These are phyloP conservation scores for Coregonus clupeaformis DNA, from an alignment of 2,113 vertebrate species.

Conservation along the genomic window DNA sequence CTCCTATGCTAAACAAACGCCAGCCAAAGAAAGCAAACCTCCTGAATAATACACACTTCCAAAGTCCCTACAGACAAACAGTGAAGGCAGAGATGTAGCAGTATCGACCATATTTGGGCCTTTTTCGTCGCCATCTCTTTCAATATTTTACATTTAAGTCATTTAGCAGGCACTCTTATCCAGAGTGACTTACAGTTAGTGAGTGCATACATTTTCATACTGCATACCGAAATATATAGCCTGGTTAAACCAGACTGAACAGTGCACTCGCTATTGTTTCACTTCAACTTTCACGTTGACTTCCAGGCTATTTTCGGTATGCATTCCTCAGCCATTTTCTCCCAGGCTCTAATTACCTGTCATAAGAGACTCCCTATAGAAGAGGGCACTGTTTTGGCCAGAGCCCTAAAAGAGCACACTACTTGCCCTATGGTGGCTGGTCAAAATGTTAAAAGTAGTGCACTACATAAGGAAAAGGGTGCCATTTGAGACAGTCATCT, in stretches of 20 bases:
- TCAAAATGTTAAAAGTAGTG: no score
- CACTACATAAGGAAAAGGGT: no score
- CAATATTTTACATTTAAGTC: no score
- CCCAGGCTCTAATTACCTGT: conserved; percentile 46
- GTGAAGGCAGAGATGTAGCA: conserved; percentile 37
- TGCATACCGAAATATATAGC: no score
- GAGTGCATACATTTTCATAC: no score
- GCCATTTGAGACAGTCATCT: conserved; percentile 6
- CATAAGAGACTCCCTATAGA: conserved; percentile 58
- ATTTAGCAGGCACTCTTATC: no score
- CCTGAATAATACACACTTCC: conserved; percentile 59
- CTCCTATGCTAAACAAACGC: conserved; percentile 53
- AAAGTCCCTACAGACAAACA: conserved; percentile 56
- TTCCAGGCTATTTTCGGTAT: conserved; percentile 44
- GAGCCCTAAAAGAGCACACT: conserved; percentile 10
- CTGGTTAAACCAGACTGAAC: no score
- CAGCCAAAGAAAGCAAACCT: conserved; percentile 15
- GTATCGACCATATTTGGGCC: conserved; percentile 51
- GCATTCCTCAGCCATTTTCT: conserved; percentile 57
- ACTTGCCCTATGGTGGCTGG: no score
- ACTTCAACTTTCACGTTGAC: no score
- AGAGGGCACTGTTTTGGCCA: conserved; percentile 62
- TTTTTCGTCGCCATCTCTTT: neutral
- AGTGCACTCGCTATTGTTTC: no score
- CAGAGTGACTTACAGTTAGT: no score